A percentile compares a stretch with the other conserved stretches of the same genome.
These are phyloP conservation scores for Oryzias dopingdopingensis DNA, from an alignment of 2,797 vertebrate species.

Conservation along the genomic window DNA sequence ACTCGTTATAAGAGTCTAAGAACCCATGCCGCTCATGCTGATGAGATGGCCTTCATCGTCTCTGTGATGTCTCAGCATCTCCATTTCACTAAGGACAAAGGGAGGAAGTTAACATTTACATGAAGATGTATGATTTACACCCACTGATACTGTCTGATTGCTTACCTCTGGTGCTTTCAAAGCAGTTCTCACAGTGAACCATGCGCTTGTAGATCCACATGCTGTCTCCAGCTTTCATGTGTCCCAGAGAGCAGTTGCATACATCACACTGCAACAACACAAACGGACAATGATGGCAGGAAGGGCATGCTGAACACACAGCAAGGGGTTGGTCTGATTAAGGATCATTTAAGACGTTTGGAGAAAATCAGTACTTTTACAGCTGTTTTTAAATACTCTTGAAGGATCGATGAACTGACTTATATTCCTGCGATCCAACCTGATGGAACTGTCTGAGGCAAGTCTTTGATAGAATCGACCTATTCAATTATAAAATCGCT, in stretches of 20 bases:
- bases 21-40: conserved; percentile 32
- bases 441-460: no score
- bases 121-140: background rate
- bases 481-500: no score
- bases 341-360: no score
- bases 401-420: no score
- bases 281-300: conserved; percentile 23
- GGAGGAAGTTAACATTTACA: conserved; percentile 1
- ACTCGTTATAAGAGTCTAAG: conserved; percentile 17
- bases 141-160: background rate
- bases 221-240: conserved; percentile 91
- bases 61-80: conserved; percentile 51
- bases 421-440: no score
- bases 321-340: no score
- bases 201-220: conserved; percentile 90
- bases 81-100: conserved; percentile 74
- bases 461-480: no score
- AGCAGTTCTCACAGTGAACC: conserved; percentile 92
- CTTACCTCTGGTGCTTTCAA: conserved; percentile 86
- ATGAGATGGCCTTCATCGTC: conserved; percentile 12
- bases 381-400: no score
- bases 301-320: background rate
- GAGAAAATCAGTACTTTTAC: no score
- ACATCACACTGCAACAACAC: conserved; percentile 84
- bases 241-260: conserved; percentile 82